Percentiles rank a stretch among this genome's conserved stretches.
These are phyloP conservation scores for Rhogogaster chlorosoma DNA, from an alignment of 2,888 invertebrate species.

Conservation along the genomic window DNA sequence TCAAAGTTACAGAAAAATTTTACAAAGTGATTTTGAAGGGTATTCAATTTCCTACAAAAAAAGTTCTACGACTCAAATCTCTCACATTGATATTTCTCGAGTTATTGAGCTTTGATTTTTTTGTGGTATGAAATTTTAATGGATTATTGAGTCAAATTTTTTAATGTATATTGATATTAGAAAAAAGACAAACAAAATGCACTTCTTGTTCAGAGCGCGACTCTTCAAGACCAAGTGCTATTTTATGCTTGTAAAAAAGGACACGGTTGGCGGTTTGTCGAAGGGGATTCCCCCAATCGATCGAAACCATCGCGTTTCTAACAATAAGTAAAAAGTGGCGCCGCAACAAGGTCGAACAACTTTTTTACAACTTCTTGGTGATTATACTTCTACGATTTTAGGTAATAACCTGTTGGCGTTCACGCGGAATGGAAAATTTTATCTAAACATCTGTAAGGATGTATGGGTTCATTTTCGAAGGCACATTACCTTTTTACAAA, in stretches of 20 bases:
- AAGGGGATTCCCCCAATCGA: not conserved
- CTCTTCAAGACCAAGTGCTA: not conserved
- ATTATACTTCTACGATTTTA: not conserved
- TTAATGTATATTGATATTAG: too few relatives aligned
- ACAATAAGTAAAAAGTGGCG: not conserved
- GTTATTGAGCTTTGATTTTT: too few relatives aligned
- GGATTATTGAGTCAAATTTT: too few relatives aligned
- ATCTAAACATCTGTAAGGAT: not conserved
- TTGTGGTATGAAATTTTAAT: too few relatives aligned
- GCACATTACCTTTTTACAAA: not conserved
- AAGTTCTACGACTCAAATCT: too few relatives aligned
- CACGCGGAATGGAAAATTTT: not conserved
- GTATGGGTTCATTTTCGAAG: not conserved
- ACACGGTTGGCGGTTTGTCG: not conserved
- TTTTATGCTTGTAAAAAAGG: not conserved
- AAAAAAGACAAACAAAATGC: not conserved
- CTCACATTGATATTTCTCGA: too few relatives aligned
- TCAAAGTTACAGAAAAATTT: too few relatives aligned
- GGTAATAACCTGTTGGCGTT: not conserved
- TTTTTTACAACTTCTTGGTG: not conserved
- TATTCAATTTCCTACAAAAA: too few relatives aligned
- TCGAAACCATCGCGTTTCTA: not conserved
- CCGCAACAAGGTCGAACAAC: slow-evolving; percentile 20
- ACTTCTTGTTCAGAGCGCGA: not conserved
- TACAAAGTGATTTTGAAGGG: too few relatives aligned